phyloP scores from a whole-genome alignment of 2,113 vertebrate genomes.

The Hypanus sabinus region DNA sequence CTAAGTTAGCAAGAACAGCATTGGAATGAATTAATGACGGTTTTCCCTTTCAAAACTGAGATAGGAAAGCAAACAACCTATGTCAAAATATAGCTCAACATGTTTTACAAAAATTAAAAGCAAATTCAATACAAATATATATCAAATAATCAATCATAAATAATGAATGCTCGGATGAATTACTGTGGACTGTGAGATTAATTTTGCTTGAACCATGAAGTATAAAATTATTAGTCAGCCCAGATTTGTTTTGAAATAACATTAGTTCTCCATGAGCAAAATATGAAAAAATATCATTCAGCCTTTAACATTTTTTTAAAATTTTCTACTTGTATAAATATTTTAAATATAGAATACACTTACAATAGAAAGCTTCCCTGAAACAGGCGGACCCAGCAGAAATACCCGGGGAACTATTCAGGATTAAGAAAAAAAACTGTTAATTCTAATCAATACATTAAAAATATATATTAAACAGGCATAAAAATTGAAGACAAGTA shows the following conservation, averaged over 20 bases:
- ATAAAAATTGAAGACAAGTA: background rate
- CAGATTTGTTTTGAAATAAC: background rate
- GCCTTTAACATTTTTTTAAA: background rate
- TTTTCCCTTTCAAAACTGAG: background rate
- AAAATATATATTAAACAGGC: background rate
- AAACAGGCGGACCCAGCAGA: conserved; percentile 75
- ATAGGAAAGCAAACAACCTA: background rate
- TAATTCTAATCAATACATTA: background rate
- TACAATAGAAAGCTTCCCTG: conserved; percentile 71
- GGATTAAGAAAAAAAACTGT: conserved; percentile 54
- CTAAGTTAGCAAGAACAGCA: background rate
- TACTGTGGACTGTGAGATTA: background rate
- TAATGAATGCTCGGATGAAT: background rate
- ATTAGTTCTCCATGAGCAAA: background rate
- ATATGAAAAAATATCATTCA: background rate
- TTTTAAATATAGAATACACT: conserved; percentile 46
- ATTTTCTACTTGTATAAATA: background rate
- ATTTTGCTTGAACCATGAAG: background rate
- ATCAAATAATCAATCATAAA: background rate
- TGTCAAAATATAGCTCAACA: background rate
- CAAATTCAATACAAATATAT: conserved; percentile 6
- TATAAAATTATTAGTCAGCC: background rate
- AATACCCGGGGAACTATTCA: conserved; percentile 62
- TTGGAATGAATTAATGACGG: background rate
- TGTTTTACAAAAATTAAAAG: too few species aligned